Evolutionary conservation across 2,888 invertebrate species (phyloP).

Genomic region (Brachyptera putata): DNA sequence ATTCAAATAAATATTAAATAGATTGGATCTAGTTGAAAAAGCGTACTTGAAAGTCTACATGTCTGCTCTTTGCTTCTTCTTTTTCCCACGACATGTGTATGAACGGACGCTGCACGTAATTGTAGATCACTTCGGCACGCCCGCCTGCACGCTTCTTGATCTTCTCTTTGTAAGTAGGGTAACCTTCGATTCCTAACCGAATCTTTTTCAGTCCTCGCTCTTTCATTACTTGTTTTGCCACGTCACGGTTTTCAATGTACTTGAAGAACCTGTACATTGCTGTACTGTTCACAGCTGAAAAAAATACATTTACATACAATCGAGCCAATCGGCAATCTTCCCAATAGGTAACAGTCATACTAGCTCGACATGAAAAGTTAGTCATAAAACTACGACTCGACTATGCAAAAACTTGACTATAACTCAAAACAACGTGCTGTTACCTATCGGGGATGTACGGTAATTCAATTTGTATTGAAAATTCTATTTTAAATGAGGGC

Average conservation of each 20-base stretch:
- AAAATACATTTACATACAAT: too few relatives aligned
- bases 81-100: conserved; percentile 99
- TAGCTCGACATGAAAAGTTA: too few relatives aligned
- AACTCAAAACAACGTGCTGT: too few relatives aligned
- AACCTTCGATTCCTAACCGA: conserved; percentile 96
- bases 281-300: conserved; percentile 86
- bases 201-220: conserved; percentile 98
- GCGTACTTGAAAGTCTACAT: conserved; percentile 80
- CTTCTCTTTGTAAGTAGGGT: conserved; percentile 99
- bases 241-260: conserved; percentile 98
- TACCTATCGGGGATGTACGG: too few relatives aligned
- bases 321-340: too few relatives aligned
- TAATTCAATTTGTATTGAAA: too few relatives aligned
- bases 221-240: conserved; percentile 98
- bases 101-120: conserved; percentile 98
- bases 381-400: too few relatives aligned
- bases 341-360: too few relatives aligned
- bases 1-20: too few relatives aligned
- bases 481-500: too few relatives aligned
- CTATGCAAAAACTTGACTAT: too few relatives aligned
- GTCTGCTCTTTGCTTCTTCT: conserved; percentile 97
- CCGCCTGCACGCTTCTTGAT: conserved; percentile 93
- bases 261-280: conserved; percentile 97
- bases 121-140: conserved; percentile 96
- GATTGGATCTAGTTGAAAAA: too few relatives aligned